Conservation (phyloP, 1,140 invertebrate species). For the Brachionus manjavacas region DNA sequence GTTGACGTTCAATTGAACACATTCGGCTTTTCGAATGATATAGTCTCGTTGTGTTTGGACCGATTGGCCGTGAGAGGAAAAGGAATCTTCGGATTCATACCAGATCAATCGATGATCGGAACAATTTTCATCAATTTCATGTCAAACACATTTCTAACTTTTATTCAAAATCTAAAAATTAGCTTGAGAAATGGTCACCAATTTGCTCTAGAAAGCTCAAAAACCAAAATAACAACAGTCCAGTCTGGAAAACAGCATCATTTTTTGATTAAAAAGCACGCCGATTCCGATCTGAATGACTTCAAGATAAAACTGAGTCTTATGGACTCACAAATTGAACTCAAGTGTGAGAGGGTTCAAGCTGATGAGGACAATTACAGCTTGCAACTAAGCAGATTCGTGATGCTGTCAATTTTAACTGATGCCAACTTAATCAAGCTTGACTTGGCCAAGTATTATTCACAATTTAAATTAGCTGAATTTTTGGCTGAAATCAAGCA, state of each 20-base stretch:
- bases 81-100: conserved; percentile 39
- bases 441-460: neutral
- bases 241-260: conserved; percentile 25
- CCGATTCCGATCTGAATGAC: neutral
- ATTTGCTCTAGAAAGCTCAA: neutral
- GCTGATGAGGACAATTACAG: neutral
- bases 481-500: conserved; percentile 34
- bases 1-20: conserved; percentile 29
- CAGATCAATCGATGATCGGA: conserved; percentile 38
- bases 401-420: neutral
- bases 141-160: neutral
- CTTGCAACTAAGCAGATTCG: neutral
- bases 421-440: neutral
- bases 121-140: conserved; percentile 36
- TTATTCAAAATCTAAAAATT: neutral
- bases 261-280: neutral
- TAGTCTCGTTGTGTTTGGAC: neutral
- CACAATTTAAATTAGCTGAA: neutral
- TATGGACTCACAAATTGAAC: neutral
- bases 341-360: neutral
- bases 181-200: neutral
- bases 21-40: conserved; percentile 22
- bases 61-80: neutral
- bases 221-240: neutral
- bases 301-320: neutral